Evolutionary conservation across 1,140 invertebrate genomes (phyloP).

Genomic region (Brachionus paranguensis): DNA sequence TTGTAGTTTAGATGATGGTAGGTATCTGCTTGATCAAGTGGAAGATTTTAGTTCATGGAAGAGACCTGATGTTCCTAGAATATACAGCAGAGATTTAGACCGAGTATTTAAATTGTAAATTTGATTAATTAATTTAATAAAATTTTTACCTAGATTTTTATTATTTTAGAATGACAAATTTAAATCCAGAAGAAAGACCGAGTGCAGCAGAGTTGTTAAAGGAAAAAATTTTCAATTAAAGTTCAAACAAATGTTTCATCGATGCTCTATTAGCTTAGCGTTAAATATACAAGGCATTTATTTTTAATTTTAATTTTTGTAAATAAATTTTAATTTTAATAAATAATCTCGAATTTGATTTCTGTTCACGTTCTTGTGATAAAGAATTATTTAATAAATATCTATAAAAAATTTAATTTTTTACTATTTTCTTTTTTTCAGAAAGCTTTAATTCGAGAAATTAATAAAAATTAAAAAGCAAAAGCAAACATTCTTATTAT

Average conservation of each 20-base stretch:
- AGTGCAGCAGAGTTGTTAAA: background rate
- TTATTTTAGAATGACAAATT: slow-evolving; percentile 4
- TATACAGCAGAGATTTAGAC: slow-evolving; percentile 14
- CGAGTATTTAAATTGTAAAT: slow-evolving; percentile 22
- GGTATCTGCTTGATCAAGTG: slow-evolving; percentile 8
- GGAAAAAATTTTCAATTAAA: slow-evolving; percentile 30
- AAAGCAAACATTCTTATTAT: too few species aligned
- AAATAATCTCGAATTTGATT: too few species aligned
- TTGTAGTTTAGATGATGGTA: slow-evolving; percentile 19
- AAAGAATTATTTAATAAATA: too few species aligned
- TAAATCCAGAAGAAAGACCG: slow-evolving; percentile 9
- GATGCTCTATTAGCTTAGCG: background rate
- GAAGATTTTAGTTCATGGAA: slow-evolving; percentile 1
- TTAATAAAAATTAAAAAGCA: too few species aligned
- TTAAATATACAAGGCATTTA: background rate
- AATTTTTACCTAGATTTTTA: background rate
- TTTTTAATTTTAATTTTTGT: background rate
- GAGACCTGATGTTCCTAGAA: slow-evolving; percentile 24
- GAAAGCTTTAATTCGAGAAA: too few species aligned
- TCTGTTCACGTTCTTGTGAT: too few species aligned
- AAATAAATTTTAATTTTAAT: too few species aligned
- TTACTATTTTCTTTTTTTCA: too few species aligned
- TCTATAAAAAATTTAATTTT: too few species aligned
- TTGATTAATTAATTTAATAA: background rate
- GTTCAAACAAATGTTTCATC: background rate